Percentiles rank a stretch among this genome's conserved stretches.
phyloP scores from a whole-genome alignment of 37 sponge, comb jelly and placozoan genomes.

The Diacarnus erythraeanus region DNA sequence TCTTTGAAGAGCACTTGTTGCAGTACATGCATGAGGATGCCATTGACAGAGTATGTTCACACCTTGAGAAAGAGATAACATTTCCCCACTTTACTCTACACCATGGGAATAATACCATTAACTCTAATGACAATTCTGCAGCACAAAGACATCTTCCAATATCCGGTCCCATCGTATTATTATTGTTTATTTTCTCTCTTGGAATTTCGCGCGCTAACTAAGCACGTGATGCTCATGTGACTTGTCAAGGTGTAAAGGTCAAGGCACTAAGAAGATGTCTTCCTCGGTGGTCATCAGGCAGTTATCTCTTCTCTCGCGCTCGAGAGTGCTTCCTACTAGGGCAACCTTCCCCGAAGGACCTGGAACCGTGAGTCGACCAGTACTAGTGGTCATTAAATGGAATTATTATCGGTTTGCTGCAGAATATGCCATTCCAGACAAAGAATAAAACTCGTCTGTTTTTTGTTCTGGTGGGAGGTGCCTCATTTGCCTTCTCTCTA shows the following conservation, averaged over 20 bases:
- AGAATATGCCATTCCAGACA: conserved; percentile 81
- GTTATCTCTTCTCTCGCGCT: not conserved
- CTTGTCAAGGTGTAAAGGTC: not conserved
- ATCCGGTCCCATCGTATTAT: too few species aligned
- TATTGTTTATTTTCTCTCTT: too few species aligned
- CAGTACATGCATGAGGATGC: too few species aligned
- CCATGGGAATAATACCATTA: too few species aligned
- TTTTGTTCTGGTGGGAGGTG: conserved; percentile 25
- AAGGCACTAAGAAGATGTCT: not conserved
- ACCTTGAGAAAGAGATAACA: too few species aligned
- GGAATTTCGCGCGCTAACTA: not conserved
- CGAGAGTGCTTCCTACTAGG: not conserved
- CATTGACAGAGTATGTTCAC: too few species aligned
- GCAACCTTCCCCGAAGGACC: not conserved
- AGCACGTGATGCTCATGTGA: not conserved
- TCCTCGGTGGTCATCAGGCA: not conserved
- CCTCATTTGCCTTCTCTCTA: conserved; percentile 56
- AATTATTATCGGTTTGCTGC: not conserved
- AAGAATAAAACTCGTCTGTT: conserved; percentile 66
- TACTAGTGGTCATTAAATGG: too few species aligned
- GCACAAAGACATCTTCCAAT: too few species aligned
- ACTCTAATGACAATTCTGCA: too few species aligned
- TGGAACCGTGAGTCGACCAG: not conserved
- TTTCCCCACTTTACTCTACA: too few species aligned
- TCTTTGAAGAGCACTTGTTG: too few species aligned